Conservation (phyloP, 1,140 invertebrate species). For the Aphis gossypii region DNA sequence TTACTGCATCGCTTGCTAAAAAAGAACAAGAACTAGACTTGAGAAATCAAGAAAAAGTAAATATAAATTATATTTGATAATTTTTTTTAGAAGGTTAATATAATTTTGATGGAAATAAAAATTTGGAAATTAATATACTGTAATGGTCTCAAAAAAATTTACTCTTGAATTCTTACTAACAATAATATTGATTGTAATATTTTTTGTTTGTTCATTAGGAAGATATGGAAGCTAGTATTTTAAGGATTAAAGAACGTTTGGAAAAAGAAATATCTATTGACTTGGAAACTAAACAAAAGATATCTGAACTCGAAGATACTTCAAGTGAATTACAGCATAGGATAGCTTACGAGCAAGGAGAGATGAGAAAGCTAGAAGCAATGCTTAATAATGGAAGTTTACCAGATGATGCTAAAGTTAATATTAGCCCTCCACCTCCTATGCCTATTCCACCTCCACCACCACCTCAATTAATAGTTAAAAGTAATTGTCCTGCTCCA, state of each 20-base stretch:
- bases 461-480: slow-evolving; percentile 68
- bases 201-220: slow-evolving; percentile 68
- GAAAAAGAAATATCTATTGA: slow-evolving; percentile 89
- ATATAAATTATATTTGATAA: background rate
- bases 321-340: slow-evolving; percentile 77
- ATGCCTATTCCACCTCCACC: slow-evolving; percentile 62
- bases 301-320: slow-evolving; percentile 77
- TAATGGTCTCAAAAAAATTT: background rate
- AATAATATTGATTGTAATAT: background rate
- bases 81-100: background rate
- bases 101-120: background rate
- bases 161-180: background rate
- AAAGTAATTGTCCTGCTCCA: slow-evolving; percentile 64
- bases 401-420: slow-evolving; percentile 89
- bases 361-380: slow-evolving; percentile 82
- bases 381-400: slow-evolving; percentile 87
- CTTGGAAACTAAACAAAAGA: slow-evolving; percentile 84
- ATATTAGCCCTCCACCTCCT: slow-evolving; percentile 19
- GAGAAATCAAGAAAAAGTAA: slow-evolving; percentile 83
- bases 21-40: slow-evolving; percentile 93
- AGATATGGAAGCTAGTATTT: slow-evolving; percentile 84
- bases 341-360: slow-evolving; percentile 81
- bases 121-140: too few species aligned
- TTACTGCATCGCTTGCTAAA: slow-evolving; percentile 83
- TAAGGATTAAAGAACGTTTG: slow-evolving; percentile 84